Evolutionary conservation across 2,888 invertebrate genomes (phyloP), one percentile per base, ranked within the genome.

Genomic region (Myopa testacea): DNA sequence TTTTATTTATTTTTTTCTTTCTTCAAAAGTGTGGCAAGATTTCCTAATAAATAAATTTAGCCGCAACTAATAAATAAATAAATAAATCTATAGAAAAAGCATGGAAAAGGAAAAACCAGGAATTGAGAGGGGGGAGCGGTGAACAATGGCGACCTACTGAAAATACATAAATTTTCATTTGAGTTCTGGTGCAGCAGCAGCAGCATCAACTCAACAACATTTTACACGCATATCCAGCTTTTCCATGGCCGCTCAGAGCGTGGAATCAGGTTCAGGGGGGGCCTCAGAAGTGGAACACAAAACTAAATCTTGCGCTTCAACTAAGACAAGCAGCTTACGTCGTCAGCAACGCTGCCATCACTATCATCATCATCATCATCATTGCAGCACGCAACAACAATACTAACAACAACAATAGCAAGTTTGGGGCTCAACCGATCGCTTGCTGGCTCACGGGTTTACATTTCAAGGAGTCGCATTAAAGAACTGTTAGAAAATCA

Each of bases 401-500:
- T 40, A 62, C 1, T 4, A 45, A 8, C 69, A 69, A 26, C 69
- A 16, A 26, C 5, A 1, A 19, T 19, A 37, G 45, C 38, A 26
- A 50, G 69, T 69, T 69, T 69, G 50, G n/a, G 6, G n/a, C 50
- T 19, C 19, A 69, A 12, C 12, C 19, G 38, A 71, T 45, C n/a
- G 63, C 34, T n/a, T n/a, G n/a, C 50, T 4, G 26, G 69, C 16
- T 16, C 19, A 69, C 34, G 14, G 19, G 26, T n/a, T 10, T 19
- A 45, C 55, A 26, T 55, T 19, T 26, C 75, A 16, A 58, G 60
- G 55, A 75, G 55, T 69, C 60, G 60, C 75, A 60, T n/a, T 38
- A 80, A 81, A 81, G 79, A 81, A 81, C 81, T 81, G 81, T 81
- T 81, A 81, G 80, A 81, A 81, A 81, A 81, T 78, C 81, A 81